Evolutionary conservation across 2,888 invertebrate genomes (phyloP).

Genomic region (Physocephala rufipes): DNA sequence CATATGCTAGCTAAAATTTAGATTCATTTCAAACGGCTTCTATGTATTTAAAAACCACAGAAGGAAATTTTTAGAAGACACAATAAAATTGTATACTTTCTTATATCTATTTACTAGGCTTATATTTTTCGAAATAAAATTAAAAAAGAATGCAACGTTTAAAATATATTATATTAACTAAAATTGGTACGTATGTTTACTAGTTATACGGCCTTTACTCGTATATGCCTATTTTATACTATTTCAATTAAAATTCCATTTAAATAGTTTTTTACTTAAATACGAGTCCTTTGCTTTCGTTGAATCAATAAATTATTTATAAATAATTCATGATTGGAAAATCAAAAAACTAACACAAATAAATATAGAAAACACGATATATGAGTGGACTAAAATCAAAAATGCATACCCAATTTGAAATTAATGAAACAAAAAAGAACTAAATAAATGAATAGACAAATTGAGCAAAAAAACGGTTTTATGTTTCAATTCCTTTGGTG

Average conservation of each 20-base stretch:
- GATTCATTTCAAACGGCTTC: not conserved
- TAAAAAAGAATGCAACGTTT: slow-evolving; percentile 12
- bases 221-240: slow-evolving; percentile 21
- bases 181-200: slow-evolving; percentile 18
- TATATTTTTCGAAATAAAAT: slow-evolving; percentile 24
- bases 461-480: slow-evolving; percentile 46
- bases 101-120: slow-evolving; percentile 37
- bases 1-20: not conserved
- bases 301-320: slow-evolving; percentile 44
- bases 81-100: slow-evolving; percentile 46
- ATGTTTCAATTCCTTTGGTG: no score
- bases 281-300: slow-evolving; percentile 49
- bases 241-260: slow-evolving; percentile 22
- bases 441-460: slow-evolving; percentile 39
- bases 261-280: slow-evolving; percentile 50
- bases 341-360: slow-evolving; percentile 24
- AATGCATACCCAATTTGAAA: slow-evolving; percentile 34
- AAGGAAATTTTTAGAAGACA: slow-evolving; percentile 43
- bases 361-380: slow-evolving; percentile 34
- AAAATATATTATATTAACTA: not conserved
- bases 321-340: slow-evolving; percentile 46
- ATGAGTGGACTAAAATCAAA: slow-evolving; percentile 45
- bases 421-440: slow-evolving; percentile 45
- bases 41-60: not conserved
- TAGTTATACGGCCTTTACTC: not conserved